phyloP scores from a whole-genome alignment of 2,888 invertebrate species.

The Acrobasis suavella region DNA sequence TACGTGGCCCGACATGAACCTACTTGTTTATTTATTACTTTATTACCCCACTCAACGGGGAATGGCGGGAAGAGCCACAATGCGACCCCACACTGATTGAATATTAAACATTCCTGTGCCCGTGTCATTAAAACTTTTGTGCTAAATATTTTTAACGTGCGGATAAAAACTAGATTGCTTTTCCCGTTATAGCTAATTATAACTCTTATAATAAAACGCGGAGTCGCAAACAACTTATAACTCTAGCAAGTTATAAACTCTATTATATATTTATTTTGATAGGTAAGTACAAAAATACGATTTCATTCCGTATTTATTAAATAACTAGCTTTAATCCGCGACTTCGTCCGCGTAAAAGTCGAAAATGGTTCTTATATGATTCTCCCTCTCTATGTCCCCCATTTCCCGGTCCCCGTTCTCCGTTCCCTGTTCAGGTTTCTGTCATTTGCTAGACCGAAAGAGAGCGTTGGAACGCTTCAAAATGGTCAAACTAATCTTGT shows the following conservation, averaged over 20 bases:
- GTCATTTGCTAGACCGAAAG: too few relatives aligned
- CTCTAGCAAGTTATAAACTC: not conserved
- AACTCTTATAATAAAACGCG: conserved; percentile 1
- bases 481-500: too few relatives aligned
- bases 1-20: conserved; percentile 43
- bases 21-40: conserved; percentile 74
- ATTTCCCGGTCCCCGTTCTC: too few relatives aligned
- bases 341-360: too few relatives aligned
- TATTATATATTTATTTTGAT: not conserved
- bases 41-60: conserved; percentile 70
- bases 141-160: conserved; percentile 13
- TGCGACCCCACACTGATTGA: conserved; percentile 66
- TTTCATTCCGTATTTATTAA: too few relatives aligned
- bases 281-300: too few relatives aligned
- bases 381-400: too few relatives aligned
- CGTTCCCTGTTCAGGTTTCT: too few relatives aligned
- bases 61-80: conserved; percentile 67
- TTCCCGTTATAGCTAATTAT: conserved; percentile 11
- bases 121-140: conserved; percentile 38
- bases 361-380: too few relatives aligned
- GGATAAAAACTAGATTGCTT: conserved; percentile 13
- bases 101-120: conserved; percentile 63
- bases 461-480: too few relatives aligned
- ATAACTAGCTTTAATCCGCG: too few relatives aligned
- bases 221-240: not conserved